Conservation (phyloP, 2,113 vertebrate genomes). For the Pelusios castaneus region DNA sequence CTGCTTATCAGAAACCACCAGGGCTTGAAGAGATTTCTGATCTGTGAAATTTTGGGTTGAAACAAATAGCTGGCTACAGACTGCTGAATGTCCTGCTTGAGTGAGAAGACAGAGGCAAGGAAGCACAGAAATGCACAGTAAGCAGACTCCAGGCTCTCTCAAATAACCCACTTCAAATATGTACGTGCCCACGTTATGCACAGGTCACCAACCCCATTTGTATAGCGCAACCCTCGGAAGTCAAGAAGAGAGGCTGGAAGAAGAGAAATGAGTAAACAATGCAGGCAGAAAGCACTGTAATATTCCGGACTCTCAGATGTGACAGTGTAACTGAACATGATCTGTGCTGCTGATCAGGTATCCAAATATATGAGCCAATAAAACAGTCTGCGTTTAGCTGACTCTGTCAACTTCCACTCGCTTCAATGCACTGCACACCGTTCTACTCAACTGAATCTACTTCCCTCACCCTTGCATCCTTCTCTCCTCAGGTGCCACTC, state of each 20-base stretch:
- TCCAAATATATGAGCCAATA: fast-evolving
- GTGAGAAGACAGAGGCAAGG: neutral
- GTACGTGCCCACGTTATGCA: neutral
- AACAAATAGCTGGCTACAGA: neutral
- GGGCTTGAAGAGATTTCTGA: neutral
- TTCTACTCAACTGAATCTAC: neutral
- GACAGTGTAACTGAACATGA: neutral
- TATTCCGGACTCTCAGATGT: neutral
- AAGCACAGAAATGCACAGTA: neutral
- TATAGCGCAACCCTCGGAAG: neutral
- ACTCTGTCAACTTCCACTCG: neutral
- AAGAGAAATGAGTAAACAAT: neutral
- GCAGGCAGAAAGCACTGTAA: neutral
- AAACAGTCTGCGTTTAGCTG: neutral
- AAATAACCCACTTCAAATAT: neutral
- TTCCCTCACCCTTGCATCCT: neutral
- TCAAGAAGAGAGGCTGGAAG: neutral
- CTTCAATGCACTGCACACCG: neutral
- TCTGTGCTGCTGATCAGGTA: neutral
- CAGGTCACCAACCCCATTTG: neutral
- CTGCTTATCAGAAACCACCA: neutral
- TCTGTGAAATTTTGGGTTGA: neutral
- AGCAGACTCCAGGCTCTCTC: neutral
- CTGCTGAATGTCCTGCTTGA: neutral
- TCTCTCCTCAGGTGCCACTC: neutral